Conservation (phyloP, 1,140 invertebrate genomes). For the Aphaenogaster ashmeadi region DNA sequence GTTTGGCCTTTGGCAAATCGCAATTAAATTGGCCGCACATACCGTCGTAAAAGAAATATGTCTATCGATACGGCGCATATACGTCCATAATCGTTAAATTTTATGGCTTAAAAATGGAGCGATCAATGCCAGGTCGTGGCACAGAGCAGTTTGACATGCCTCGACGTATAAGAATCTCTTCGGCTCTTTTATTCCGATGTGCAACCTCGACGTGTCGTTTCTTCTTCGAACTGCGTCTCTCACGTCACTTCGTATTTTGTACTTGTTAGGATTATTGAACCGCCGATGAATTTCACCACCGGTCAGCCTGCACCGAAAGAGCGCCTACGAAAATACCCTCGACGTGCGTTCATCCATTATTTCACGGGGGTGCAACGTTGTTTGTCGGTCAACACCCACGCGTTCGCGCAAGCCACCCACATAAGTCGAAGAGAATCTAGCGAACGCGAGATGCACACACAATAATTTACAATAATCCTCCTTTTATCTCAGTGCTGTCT, state of each 20-base stretch:
- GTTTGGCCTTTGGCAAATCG: neutral
- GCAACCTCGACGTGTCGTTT: neutral
- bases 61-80: neutral
- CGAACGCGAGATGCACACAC: constrained; percentile 33
- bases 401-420: constrained; percentile 17
- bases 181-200: neutral
- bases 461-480: constrained; percentile 57
- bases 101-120: neutral
- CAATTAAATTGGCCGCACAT: neutral
- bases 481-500: constrained; percentile 1
- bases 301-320: constrained; percentile 11
- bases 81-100: neutral
- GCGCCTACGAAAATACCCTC: constrained; percentile 54
- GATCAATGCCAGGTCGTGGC: neutral
- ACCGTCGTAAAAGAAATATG: neutral
- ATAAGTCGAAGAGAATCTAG: constrained; percentile 18
- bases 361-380: constrained; percentile 46
- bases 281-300: constrained; percentile 50
- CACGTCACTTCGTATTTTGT: neutral
- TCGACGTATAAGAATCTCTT: neutral
- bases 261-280: constrained; percentile 53
- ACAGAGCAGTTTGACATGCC: neutral
- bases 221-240: neutral
- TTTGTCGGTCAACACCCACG: constrained; percentile 42
- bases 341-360: constrained; percentile 41